Percentiles rank a stretch among this genome's conserved stretches.
These are phyloP conservation scores for Speoplatyrhinus poulsoni DNA, from an alignment of 2,113 vertebrate genomes.

Conservation along the genomic window DNA sequence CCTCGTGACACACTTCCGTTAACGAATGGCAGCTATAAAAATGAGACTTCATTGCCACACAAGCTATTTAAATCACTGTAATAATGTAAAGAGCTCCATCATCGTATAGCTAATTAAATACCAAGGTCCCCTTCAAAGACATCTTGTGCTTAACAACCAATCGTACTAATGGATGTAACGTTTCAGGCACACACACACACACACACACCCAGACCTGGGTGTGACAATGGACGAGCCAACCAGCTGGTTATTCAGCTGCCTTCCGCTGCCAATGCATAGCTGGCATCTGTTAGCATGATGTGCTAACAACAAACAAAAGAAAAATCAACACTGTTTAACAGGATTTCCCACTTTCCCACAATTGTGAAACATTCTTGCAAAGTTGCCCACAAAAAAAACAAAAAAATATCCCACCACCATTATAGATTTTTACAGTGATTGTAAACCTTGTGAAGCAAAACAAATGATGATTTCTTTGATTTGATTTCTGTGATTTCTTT, in stretches of 20 bases:
- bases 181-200: not conserved
- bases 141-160: constrained; percentile 39
- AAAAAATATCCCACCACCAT: no score
- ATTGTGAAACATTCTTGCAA: not conserved
- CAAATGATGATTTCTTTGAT: no score
- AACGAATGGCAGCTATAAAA: constrained; percentile 22
- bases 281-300: no score
- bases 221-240: not conserved
- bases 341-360: no score
- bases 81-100: constrained; percentile 30
- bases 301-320: no score
- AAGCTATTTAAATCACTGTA: constrained; percentile 37
- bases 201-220: no score
- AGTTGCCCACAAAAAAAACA: not conserved
- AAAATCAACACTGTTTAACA: no score
- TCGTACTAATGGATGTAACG: constrained; percentile 58
- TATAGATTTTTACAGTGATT: no score
- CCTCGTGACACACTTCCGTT: constrained; percentile 5
- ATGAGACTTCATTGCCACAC: constrained; percentile 22
- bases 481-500: no score
- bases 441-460: no score
- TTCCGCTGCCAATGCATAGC: constrained; percentile 8
- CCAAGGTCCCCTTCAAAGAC: constrained; percentile 61
- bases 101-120: constrained; percentile 43
- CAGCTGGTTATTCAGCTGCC: constrained; percentile 30